Evolutionary conservation across 2,113 vertebrate genomes (phyloP).

Genomic region (human): DNA sequence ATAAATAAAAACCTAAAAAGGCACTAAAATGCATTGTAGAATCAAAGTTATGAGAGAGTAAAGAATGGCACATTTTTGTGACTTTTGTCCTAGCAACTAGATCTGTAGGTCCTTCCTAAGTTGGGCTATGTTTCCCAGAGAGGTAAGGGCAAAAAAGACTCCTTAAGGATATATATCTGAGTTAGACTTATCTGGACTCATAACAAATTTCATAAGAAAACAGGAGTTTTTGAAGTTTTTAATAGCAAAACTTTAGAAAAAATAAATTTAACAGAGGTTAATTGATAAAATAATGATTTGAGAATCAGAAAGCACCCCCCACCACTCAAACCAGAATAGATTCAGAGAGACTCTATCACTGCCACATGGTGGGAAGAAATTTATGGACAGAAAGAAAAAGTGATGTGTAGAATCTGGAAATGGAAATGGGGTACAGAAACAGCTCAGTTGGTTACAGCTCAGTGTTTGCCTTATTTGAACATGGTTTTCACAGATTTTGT

Average conservation of each 20-base stretch:
- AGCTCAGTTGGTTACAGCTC: neutral
- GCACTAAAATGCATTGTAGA: neutral
- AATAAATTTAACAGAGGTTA: neutral
- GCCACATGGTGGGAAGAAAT: neutral
- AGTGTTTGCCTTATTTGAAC: neutral
- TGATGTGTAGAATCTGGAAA: neutral
- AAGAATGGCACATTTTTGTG: neutral
- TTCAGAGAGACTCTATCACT: neutral
- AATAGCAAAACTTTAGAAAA: neutral
- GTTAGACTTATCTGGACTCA: neutral
- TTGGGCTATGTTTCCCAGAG: neutral
- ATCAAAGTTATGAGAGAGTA: neutral
- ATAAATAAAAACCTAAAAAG: neutral
- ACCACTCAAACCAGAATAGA: neutral
- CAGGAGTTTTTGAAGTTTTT: neutral
- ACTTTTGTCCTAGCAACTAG: neutral
- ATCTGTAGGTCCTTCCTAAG: neutral
- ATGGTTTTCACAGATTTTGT: neutral
- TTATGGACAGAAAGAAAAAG: neutral
- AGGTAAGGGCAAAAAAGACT: neutral
- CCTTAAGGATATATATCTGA: neutral
- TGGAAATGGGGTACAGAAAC: neutral
- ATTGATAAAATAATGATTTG: neutral
- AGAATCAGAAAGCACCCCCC: neutral
- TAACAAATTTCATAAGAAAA: neutral